Evolutionary conservation across 2,797 vertebrate genomes (phyloP).

Genomic region (Gallinago stenura): DNA sequence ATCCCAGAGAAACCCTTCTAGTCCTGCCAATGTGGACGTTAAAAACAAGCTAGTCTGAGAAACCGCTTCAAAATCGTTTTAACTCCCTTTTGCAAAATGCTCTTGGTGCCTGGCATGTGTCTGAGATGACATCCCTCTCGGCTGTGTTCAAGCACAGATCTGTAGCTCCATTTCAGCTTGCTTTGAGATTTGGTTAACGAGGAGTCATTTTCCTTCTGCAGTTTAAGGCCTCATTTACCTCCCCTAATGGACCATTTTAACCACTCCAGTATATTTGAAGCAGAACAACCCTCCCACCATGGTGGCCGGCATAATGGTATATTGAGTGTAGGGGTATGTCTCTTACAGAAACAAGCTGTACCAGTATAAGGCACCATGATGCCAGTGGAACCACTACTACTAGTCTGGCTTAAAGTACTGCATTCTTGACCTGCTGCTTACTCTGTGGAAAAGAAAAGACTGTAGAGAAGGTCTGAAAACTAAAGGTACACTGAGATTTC

Average conservation of each 20-base stretch:
- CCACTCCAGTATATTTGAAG: background rate
- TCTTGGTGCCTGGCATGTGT: background rate
- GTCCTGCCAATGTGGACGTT: background rate
- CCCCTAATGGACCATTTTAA: background rate
- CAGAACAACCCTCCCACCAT: background rate
- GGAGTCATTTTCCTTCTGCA: background rate
- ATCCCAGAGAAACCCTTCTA: background rate
- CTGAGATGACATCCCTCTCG: background rate
- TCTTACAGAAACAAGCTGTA: background rate
- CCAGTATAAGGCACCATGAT: background rate
- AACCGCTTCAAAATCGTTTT: background rate
- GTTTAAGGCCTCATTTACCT: slow-evolving; percentile 16
- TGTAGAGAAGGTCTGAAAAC: background rate
- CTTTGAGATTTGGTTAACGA: background rate
- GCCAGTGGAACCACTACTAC: background rate
- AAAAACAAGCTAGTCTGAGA: background rate
- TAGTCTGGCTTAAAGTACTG: background rate
- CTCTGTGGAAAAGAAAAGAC: background rate
- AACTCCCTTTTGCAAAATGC: background rate
- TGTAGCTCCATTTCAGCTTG: background rate
- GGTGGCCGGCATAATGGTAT: background rate
- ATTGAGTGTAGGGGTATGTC: background rate
- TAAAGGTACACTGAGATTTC: background rate
- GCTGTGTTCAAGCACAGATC: background rate
- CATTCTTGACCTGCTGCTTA: background rate